Evolutionary conservation across 1,140 invertebrate species (phyloP).

Genomic region (Chrysomallon squamiferum): DNA sequence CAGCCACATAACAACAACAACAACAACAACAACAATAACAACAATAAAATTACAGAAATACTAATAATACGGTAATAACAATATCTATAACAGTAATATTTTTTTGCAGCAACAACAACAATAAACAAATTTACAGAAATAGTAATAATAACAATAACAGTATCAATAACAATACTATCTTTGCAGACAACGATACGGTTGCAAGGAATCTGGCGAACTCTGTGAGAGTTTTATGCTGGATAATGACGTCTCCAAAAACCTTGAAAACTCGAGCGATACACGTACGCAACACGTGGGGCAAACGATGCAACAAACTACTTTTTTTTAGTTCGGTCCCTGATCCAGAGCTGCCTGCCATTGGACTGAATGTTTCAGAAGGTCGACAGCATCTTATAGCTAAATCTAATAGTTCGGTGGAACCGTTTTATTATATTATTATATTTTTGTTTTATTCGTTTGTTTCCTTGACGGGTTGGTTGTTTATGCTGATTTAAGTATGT

Average conservation of each 20-base stretch:
- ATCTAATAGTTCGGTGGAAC: background rate
- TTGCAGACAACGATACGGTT: slow-evolving; percentile 66
- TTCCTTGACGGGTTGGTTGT: slow-evolving; percentile 71
- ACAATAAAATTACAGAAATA: too few relatives aligned
- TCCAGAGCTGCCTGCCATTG: slow-evolving; percentile 45
- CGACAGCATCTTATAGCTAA: slow-evolving; percentile 42
- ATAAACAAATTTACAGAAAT: too few relatives aligned
- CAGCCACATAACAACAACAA: too few relatives aligned
- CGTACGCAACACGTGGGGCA: slow-evolving; percentile 95
- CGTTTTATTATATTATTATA: background rate
- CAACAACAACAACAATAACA: too few relatives aligned
- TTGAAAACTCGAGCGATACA: slow-evolving; percentile 88
- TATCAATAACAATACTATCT: too few relatives aligned
- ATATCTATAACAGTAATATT: too few relatives aligned
- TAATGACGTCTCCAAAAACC: slow-evolving; percentile 91
- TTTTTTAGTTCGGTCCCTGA: slow-evolving; percentile 52
- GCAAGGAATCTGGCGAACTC: slow-evolving; percentile 73
- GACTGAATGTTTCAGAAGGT: slow-evolving; percentile 42
- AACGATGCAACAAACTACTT: slow-evolving; percentile 79
- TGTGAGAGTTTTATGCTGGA: slow-evolving; percentile 88
- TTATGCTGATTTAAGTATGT: too few relatives aligned
- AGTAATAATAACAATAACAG: too few relatives aligned
- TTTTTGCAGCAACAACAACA: too few relatives aligned
- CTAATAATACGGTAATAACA: too few relatives aligned
- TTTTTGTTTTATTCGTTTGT: background rate